These are phyloP conservation scores for Drosophila kokeensis DNA, from an alignment of 2,888 invertebrate genomes.

Conservation along the genomic window DNA sequence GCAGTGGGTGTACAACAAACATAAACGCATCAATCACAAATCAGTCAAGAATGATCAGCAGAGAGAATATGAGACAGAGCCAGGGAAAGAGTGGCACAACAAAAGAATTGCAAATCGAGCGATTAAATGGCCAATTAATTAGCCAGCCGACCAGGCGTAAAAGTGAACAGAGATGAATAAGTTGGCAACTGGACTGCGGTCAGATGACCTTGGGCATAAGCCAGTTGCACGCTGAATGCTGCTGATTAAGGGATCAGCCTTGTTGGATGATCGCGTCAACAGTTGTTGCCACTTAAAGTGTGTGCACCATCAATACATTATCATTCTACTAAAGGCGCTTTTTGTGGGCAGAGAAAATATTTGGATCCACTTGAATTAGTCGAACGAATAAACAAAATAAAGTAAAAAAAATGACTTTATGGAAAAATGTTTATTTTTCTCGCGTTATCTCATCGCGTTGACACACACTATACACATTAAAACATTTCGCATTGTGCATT, in stretches of 20 bases:
- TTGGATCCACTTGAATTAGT: too few species aligned
- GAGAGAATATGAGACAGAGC: not conserved
- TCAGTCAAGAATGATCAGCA: conserved; percentile 16
- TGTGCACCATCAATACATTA: conserved; percentile 40
- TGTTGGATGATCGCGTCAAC: conserved; percentile 33
- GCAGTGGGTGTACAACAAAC: conserved; percentile 59
- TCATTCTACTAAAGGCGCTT: not conserved
- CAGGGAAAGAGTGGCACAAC: not conserved
- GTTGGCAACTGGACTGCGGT: conserved; percentile 10
- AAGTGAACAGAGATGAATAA: conserved; percentile 10
- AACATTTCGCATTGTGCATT: too few species aligned
- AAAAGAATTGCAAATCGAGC: conserved; percentile 62
- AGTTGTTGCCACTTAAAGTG: conserved; percentile 54
- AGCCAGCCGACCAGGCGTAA: conserved; percentile 45
- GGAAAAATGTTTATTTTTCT: too few species aligned
- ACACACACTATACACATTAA: too few species aligned
- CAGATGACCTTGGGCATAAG: conserved; percentile 68
- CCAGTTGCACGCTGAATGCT: conserved; percentile 46
- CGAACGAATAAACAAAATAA: too few species aligned
- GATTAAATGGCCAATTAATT: conserved; percentile 80
- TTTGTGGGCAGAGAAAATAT: too few species aligned
- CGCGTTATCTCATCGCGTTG: too few species aligned
- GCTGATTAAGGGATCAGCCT: conserved; percentile 76
- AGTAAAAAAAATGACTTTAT: too few species aligned
- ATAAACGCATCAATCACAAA: conserved; percentile 66